These are phyloP conservation scores for Lophotriccus pileatus DNA, from an alignment of 2,797 vertebrate genomes.

Conservation along the genomic window DNA sequence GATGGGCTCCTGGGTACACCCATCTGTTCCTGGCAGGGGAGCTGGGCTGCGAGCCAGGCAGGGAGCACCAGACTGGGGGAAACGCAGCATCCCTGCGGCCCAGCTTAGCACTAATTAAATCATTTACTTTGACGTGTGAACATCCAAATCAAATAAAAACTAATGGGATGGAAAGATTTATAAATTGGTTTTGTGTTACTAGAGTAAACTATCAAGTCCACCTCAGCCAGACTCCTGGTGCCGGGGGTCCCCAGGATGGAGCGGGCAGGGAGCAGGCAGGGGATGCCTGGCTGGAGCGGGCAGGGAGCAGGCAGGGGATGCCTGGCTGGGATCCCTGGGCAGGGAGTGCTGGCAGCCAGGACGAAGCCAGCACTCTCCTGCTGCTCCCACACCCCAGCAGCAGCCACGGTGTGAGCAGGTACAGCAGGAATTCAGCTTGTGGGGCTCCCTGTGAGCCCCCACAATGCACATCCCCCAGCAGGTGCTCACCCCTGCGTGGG, in stretches of 20 bases:
- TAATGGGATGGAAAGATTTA: constrained; percentile 50
- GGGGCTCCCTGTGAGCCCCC: background rate
- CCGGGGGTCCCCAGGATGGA: background rate
- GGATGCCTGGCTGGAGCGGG: background rate
- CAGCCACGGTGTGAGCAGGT: fast-evolving
- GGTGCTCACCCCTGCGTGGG: background rate
- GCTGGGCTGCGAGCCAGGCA: background rate
- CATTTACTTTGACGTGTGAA: constrained; percentile 1
- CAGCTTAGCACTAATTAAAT: constrained; percentile 30
- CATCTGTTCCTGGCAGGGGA: fast-evolving
- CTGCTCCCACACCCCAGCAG: background rate
- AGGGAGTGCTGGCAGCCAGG: background rate
- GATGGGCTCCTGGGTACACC: background rate
- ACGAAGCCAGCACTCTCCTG: background rate
- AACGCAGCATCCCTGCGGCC: background rate
- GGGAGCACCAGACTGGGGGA: background rate
- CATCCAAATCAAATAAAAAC: constrained; percentile 52
- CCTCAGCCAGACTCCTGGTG: background rate
- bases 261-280: background rate
- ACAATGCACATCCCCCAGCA: fast-evolving
- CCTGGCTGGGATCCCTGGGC: background rate
- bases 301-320: background rate
- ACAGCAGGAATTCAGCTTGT: fast-evolving
- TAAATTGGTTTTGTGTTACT: background rate
- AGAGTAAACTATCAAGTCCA: background rate